These are phyloP conservation scores for Enteromius trimaculatus DNA, from an alignment of 2,797 vertebrate species.

Conservation along the genomic window DNA sequence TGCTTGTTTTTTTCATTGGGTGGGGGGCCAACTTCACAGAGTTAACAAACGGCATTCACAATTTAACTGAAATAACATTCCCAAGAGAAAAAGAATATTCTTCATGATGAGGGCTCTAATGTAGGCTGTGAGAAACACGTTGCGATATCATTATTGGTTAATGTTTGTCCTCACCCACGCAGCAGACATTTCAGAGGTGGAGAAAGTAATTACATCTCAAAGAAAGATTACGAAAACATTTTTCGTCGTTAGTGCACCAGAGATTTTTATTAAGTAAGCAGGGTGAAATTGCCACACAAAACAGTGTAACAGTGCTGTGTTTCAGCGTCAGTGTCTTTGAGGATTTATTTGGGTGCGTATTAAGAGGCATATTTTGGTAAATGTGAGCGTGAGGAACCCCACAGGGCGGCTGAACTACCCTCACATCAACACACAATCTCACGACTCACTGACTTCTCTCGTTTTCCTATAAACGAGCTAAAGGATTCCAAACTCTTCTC, in stretches of 20 bases:
- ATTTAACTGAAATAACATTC: not conserved
- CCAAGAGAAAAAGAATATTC: not conserved
- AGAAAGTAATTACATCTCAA: not conserved
- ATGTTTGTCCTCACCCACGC: not conserved
- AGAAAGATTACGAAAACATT: not conserved
- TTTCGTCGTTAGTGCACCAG: not conserved
- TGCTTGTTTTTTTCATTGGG: too few species aligned
- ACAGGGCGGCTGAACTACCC: slow-evolving; percentile 28
- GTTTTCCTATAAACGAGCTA: slow-evolving; percentile 43
- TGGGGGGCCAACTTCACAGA: not conserved
- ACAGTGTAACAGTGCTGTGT: not conserved
- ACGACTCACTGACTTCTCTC: slow-evolving; percentile 79
- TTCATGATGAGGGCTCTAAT: not conserved
- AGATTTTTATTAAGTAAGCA: slow-evolving; percentile 14
- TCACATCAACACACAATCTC: slow-evolving; percentile 76
- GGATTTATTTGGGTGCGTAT: not conserved
- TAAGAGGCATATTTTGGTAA: not conserved
- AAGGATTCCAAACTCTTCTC: slow-evolving; percentile 32
- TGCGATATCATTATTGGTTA: not conserved
- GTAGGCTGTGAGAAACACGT: not conserved
- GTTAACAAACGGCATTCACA: not conserved
- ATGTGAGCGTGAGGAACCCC: not conserved
- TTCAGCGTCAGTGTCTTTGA: not conserved
- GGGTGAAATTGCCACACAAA: not conserved
- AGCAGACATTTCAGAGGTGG: not conserved